phyloP scores from a whole-genome alignment of 2,113 vertebrate genomes.

The Mesembrinibis cayennensis region DNA sequence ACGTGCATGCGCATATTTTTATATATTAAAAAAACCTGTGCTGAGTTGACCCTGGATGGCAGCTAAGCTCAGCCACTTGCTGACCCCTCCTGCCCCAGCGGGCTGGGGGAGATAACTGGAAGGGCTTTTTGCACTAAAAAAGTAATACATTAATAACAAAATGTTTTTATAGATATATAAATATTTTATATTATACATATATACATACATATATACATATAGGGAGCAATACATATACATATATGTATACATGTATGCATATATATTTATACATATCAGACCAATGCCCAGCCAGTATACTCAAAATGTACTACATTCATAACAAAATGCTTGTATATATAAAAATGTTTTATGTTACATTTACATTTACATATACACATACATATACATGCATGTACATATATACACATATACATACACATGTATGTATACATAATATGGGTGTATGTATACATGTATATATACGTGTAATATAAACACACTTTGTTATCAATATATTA shows the following conservation, averaged over 20 bases:
- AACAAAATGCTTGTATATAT: background rate
- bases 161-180: background rate
- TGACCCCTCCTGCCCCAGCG: background rate
- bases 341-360: background rate
- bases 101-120: background rate
- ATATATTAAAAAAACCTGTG: too few species aligned
- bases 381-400: background rate
- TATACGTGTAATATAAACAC: background rate
- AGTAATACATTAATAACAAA: background rate
- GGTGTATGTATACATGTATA: too few species aligned
- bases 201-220: background rate
- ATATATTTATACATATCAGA: background rate
- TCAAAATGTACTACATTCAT: background rate
- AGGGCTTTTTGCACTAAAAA: background rate
- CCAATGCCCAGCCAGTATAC: background rate
- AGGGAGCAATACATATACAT: background rate
- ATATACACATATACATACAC: background rate
- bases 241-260: too few species aligned
- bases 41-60: background rate
- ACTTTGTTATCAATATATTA: background rate
- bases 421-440: background rate
- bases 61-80: background rate
- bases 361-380: too few species aligned
- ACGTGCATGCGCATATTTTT: too few species aligned
- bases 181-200: background rate